Base-by-base conservation (phyloP, 1,140 invertebrate genomes). In the Drosophila sechellia region DNA sequence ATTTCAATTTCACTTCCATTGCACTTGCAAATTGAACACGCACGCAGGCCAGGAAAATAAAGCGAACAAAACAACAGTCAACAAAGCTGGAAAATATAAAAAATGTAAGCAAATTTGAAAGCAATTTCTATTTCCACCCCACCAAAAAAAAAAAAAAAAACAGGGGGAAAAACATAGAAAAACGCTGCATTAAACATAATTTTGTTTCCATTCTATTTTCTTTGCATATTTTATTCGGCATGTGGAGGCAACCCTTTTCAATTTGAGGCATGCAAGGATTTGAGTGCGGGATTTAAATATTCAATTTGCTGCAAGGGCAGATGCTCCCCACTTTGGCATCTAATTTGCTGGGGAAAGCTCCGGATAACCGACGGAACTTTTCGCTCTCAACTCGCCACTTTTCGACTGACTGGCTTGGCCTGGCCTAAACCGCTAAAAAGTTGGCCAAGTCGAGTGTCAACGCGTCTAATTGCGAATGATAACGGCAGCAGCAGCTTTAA, bases 401-500 rank as follows among this genome's bases (percentile, higher is more conserved):
- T 60, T 27, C 50, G 10, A 48, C 49, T 56, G 64, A 20, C 15
- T 59, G 40, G 39, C 8, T 15, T 31, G 34, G 27, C 27, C 27
- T 31, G 27, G 27, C 8, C 8, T 31, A 8, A 31, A 10, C 31
- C 8, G 31, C 31, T 31, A 31, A 13, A n/a, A 80, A 63, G 53
- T 77, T 63, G 53, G 34, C 58, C 31, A 60, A 59, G 56, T 76
- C 39, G 31, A 37, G 81, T 86, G 81, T 81, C 81, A 79, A 81
- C 81, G 81, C 74, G 50, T 83, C 86, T 86, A 86, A 86, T 86
- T 86, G 83, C 84, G 49, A 83, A 72, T 83, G 84, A 86, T 86
- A 86, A 69, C 84, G 68, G 65, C 53, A 22, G 15, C 56, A 40
- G 63, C 59, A 66, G 71, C 65, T 79, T 78, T 63, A 87, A 89